Evolutionary conservation across 2,113 vertebrate genomes (phyloP).

Genomic region (Tragulus kanchil): DNA sequence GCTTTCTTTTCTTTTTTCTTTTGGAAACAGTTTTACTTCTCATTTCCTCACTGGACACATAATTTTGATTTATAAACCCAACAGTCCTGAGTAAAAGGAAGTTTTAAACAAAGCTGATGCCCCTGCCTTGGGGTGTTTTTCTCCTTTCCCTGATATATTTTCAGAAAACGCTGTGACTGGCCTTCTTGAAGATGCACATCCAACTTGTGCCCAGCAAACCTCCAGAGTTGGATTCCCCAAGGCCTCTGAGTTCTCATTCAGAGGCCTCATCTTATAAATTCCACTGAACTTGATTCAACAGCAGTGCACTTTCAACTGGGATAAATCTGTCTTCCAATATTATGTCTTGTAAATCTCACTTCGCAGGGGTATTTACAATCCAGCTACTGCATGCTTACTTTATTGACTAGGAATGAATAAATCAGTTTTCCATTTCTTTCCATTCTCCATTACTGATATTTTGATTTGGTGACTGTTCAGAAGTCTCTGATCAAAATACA

Average conservation of each 20-base stretch:
- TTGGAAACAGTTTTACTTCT: slow-evolving; percentile 91
- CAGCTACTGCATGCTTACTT: slow-evolving; percentile 88
- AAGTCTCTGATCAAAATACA: slow-evolving; percentile 82
- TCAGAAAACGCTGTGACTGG: slow-evolving; percentile 63
- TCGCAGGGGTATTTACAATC: slow-evolving; percentile 84
- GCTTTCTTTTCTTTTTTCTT: slow-evolving; percentile 85
- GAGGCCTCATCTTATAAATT: slow-evolving; percentile 83
- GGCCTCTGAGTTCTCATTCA: slow-evolving; percentile 73
- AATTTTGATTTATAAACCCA: slow-evolving; percentile 92
- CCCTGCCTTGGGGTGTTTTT: slow-evolving; percentile 74
- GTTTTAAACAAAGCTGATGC: slow-evolving; percentile 87
- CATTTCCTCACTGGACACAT: slow-evolving; percentile 90
- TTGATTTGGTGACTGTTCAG: slow-evolving; percentile 83
- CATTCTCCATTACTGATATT: slow-evolving; percentile 83
- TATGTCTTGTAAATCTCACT: slow-evolving; percentile 88
- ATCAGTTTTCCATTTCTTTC: slow-evolving; percentile 86
- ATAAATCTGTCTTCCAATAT: slow-evolving; percentile 86
- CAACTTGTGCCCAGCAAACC: slow-evolving; percentile 49
- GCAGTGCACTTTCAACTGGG: slow-evolving; percentile 84
- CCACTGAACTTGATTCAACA: slow-evolving; percentile 75
- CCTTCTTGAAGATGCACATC: slow-evolving; percentile 72
- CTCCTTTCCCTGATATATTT: slow-evolving; percentile 73
- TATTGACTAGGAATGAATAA: slow-evolving; percentile 87
- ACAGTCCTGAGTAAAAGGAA: slow-evolving; percentile 87
- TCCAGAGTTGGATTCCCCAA: slow-evolving; percentile 72